Evolutionary conservation across 2,113 vertebrate species (phyloP).

Genomic region (Ictalurus punctatus): DNA sequence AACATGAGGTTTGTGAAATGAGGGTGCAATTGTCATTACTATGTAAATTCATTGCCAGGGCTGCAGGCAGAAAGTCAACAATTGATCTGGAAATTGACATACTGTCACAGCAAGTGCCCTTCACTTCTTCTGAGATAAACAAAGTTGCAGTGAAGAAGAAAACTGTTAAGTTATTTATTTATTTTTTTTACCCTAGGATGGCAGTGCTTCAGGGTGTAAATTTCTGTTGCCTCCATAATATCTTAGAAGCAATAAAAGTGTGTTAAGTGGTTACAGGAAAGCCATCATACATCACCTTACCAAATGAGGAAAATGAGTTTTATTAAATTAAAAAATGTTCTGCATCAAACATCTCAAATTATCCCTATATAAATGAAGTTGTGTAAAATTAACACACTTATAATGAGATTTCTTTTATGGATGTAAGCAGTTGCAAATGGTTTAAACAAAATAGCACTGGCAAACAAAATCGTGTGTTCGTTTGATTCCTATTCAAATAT

Average conservation of each 20-base stretch:
- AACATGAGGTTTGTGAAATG: slow-evolving; percentile 55
- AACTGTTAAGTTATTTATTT: slow-evolving; percentile 7
- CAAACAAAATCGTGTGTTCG: background rate
- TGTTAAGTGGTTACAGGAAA: background rate
- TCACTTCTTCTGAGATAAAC: slow-evolving; percentile 53
- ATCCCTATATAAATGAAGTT: background rate
- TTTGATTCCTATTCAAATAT: background rate
- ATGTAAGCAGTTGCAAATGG: background rate
- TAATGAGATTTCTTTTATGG: background rate
- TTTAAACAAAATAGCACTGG: background rate
- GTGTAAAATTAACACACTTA: background rate
- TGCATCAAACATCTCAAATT: background rate
- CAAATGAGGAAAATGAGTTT: background rate
- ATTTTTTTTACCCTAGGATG: slow-evolving; percentile 15
- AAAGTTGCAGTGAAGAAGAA: slow-evolving; percentile 42
- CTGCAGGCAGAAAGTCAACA: slow-evolving; percentile 68
- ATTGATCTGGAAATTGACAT: slow-evolving; percentile 77
- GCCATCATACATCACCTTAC: background rate
- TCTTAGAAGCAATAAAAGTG: background rate
- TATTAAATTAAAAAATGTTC: background rate
- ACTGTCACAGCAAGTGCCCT: slow-evolving; percentile 68
- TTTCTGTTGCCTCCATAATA: slow-evolving; percentile 4
- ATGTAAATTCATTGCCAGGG: slow-evolving; percentile 75
- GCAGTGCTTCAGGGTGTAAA: slow-evolving; percentile 21
- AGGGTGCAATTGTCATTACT: slow-evolving; percentile 72